Base-by-base conservation (phyloP, 2,113 vertebrate species). In the Globicephala melas region DNA sequence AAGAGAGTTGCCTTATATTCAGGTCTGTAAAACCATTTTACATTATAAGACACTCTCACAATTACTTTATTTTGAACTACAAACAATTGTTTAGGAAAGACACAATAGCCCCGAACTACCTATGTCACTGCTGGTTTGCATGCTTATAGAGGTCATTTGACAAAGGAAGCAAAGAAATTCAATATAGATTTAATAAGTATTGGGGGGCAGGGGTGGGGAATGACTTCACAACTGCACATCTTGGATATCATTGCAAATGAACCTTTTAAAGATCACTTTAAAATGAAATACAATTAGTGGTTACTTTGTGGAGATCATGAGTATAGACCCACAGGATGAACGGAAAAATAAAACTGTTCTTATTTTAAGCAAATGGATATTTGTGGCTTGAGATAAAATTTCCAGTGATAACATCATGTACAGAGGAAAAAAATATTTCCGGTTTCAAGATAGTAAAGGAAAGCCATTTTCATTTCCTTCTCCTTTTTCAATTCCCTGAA, bases 271-370 rank as follows among this genome's bases (percentile, higher is more conserved):
- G 90, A 97, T 96, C 74, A 92, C 63, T 98, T 77, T 85, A 74
- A 95, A 97, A 89, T 84, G 95, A 97, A 97, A 96, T 81, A 71
- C 92, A 96, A 96, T 97, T 98, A 97, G 97, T 92, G 98, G 97
- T 96, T 96, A 90, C 97, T 95, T 94, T 95, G 94, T 93, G 94
- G 95, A 87, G 79, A 60, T 90, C 86, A n/a, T 65, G 87, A 80
- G 50, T 70, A 36, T 85, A 83, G 3, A 80, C 58, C 79, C 95
- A 95, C 96, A 97, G 97, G 95, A 97, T 96, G 83, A 84, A 88
- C 3, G 33, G 96, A 93, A 97, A 98, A 95, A 88, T 95, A 92
- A 96, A 97, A 77, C 95, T 70, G 7, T 83, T 83, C 67, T 96
- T 94, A 95, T 97, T 96, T 92, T 96, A 92, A 97, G 97, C 83